Evolutionary conservation across 1,140 invertebrate genomes (phyloP), one percentile per base, ranked within the genome.

Genomic region (Zaprionus capensis): DNA sequence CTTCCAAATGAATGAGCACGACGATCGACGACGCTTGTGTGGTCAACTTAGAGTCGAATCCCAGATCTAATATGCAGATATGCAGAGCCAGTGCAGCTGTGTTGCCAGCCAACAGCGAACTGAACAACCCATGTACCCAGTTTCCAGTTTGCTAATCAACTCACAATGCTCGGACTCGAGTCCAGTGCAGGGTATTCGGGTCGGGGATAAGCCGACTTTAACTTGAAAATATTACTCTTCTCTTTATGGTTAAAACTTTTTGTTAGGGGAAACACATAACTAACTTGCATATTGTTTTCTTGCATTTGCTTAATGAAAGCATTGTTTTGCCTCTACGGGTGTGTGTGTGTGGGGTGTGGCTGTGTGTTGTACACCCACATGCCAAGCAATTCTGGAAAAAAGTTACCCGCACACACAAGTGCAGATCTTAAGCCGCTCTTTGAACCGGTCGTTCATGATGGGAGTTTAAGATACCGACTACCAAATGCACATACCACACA

Each of bases 171-270:
- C 22, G 51, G 22, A 56, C 20, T 46, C 36, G 36, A 59, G 56
- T 41, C 12, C 49, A 65, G 31, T 41, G 34, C 63, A 46, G 67
- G 49, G 76, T 71, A 66, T 68, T 53, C 58, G 63, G 36, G 44
- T 36, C 22, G 49, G 59, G 82, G 83, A 82, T 88, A 90, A 88
- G 85, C 85, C 85, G 72, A 76, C 81, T 88, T 90, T 88, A 88
- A 88, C 85, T 88, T 88, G 85, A 88, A 88, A 88, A 88, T 88
- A 88, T 88, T 88, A 76, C 85, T 58, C 56, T 72, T 44, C 59
- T 76, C 64, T 26, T 17, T 38, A 73, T 79, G 44, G 61, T 79
- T 78, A 22, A 53, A 57, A 61, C 28, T 53, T 77, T 74, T 59
- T 74, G 68, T 67, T 81, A 57, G 57, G 24, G 7, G 5, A 20